Conservation (phyloP, 2,888 invertebrate species). For the Melieria picta region DNA sequence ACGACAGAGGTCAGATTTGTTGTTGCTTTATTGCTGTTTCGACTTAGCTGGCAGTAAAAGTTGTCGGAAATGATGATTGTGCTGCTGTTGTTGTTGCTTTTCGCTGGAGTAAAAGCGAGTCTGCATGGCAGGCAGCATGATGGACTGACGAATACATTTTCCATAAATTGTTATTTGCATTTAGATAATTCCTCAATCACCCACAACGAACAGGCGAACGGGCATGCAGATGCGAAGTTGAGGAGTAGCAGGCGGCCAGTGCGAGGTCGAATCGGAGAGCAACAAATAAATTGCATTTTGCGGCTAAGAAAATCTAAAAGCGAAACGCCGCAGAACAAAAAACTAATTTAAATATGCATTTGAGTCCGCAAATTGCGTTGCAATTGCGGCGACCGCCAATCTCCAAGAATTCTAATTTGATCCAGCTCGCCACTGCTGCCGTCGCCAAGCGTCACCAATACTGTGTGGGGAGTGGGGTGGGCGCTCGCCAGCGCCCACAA, state of each 20-base stretch:
- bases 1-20: constrained; percentile 15
- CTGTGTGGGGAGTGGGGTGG: no score
- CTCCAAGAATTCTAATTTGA: neutral
- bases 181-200: constrained; percentile 10
- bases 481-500: no score
- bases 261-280: no score
- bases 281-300: constrained; percentile 32
- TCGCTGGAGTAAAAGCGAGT: neutral
- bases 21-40: no score
- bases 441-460: no score
- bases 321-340: constrained; percentile 8
- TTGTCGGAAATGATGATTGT: constrained; percentile 7
- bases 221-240: no score
- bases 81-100: neutral
- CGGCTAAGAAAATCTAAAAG: constrained; percentile 16
- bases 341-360: constrained; percentile 32
- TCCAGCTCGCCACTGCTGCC: neutral
- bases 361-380: constrained; percentile 29
- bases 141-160: neutral
- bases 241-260: no score
- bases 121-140: neutral
- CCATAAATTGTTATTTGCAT: constrained; percentile 12
- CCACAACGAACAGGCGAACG: no score
- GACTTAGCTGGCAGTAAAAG: constrained; percentile 12
- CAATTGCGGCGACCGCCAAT: neutral